Conservation (phyloP, 2,113 vertebrate genomes). For the Orycteropus afer region DNA sequence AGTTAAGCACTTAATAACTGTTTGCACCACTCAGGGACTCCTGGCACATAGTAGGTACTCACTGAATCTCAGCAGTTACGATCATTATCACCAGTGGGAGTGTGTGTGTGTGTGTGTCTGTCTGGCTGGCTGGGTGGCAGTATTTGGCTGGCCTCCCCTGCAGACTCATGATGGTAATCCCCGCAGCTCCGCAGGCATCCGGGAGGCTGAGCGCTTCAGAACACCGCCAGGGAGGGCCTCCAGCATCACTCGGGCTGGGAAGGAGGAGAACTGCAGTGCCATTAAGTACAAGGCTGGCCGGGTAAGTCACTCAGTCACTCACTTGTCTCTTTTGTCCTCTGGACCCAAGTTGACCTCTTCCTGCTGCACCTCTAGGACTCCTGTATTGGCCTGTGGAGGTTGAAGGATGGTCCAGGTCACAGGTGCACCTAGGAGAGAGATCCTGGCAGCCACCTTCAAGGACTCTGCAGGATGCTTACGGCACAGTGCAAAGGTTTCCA, state of each 20-base stretch:
- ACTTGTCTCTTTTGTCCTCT: rapidly evolving
- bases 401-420: neutral
- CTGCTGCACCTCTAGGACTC: neutral
- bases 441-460: neutral
- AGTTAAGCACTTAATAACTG: neutral
- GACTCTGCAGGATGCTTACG: neutral
- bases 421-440: neutral
- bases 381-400: neutral
- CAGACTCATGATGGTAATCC: neutral
- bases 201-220: conserved; percentile 87
- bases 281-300: conserved; percentile 87
- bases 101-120: neutral
- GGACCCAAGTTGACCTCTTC: neutral
- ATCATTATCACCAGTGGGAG: neutral
- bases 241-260: conserved; percentile 74
- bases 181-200: conserved; percentile 78
- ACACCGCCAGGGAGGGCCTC: conserved; percentile 83
- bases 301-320: conserved; percentile 72
- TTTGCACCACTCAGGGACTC: neutral
- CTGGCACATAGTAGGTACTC: neutral
- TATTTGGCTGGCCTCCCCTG: too few relatives aligned
- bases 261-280: conserved; percentile 86
- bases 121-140: neutral
- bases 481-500: neutral
- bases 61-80: rapidly evolving